These are phyloP conservation scores for Pristionchus japonicus DNA, from an alignment of 2,888 invertebrate species.

Conservation along the genomic window DNA sequence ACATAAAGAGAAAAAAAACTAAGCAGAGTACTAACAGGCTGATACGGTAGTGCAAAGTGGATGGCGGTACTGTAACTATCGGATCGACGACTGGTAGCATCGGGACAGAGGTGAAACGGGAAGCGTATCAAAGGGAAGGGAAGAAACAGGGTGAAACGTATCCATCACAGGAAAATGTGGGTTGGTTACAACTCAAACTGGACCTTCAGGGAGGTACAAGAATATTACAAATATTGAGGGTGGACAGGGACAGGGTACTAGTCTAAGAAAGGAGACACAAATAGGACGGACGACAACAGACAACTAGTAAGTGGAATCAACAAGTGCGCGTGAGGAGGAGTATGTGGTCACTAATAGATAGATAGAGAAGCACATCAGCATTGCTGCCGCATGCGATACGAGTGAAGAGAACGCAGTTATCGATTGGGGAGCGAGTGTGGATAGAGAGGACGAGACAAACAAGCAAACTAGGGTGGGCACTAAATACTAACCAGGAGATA, in stretches of 20 bases:
- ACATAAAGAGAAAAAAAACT: not conserved
- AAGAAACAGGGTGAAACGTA: not conserved
- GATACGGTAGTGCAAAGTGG: slow-evolving; percentile 35
- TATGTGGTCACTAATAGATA: not conserved
- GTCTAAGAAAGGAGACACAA: too few relatives aligned
- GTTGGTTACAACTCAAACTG: slow-evolving; percentile 21
- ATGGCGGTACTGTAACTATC: slow-evolving; percentile 7
- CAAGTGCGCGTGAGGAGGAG: not conserved
- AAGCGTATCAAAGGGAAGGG: not conserved
- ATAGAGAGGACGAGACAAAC: not conserved
- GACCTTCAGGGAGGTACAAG: not conserved
- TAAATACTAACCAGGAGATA: not conserved
- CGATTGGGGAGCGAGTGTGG: not conserved
- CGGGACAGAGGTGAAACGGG: not conserved
- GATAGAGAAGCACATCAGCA: not conserved
- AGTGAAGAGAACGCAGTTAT: slow-evolving; percentile 15
- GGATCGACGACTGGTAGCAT: not conserved
- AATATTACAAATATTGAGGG: not conserved
- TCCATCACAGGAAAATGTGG: not conserved
- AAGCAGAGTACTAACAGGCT: slow-evolving; percentile 1
- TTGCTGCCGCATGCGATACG: not conserved
- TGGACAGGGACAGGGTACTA: not conserved
- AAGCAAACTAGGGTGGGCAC: not conserved
- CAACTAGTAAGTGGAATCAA: not conserved
- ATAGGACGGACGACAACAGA: not conserved